Percentiles rank a stretch among this genome's conserved stretches.
Evolutionary conservation across 2,797 vertebrate species (phyloP).

Genomic region (Pangasius macronema): DNA sequence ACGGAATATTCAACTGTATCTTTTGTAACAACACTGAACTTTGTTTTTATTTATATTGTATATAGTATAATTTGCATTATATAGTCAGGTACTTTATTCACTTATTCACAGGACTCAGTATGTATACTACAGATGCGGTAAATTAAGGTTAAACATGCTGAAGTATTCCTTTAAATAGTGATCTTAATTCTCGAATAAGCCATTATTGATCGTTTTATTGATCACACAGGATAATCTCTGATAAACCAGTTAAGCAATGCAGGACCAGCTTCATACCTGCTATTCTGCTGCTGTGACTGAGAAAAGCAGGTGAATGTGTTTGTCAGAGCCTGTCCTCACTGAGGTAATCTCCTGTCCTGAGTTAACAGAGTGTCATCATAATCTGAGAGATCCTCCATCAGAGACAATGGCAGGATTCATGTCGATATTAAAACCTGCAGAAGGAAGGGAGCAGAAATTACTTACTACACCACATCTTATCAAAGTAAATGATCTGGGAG

Average conservation of each 20-base stretch:
- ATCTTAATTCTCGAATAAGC: background rate
- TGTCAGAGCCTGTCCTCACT: background rate
- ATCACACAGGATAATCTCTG: background rate
- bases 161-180: background rate
- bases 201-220: background rate
- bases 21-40: background rate
- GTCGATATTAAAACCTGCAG: background rate
- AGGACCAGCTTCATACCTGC: background rate
- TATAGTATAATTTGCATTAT: background rate
- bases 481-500: conserved; percentile 19
- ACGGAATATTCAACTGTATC: too few species aligned
- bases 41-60: background rate
- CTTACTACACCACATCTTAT: conserved; percentile 13
- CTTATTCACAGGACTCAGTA: background rate
- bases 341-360: conserved; percentile 11
- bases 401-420: conserved; percentile 11
- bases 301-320: conserved; percentile 4
- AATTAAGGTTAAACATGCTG: background rate
- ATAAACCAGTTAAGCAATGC: background rate
- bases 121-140: background rate
- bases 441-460: background rate
- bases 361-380: conserved; percentile 29
- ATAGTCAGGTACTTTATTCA: background rate
- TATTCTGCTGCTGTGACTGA: background rate
- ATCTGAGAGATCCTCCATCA: conserved; percentile 31